phyloP scores from a whole-genome alignment of 2,888 invertebrate genomes.

The Drosophila infuscata region DNA sequence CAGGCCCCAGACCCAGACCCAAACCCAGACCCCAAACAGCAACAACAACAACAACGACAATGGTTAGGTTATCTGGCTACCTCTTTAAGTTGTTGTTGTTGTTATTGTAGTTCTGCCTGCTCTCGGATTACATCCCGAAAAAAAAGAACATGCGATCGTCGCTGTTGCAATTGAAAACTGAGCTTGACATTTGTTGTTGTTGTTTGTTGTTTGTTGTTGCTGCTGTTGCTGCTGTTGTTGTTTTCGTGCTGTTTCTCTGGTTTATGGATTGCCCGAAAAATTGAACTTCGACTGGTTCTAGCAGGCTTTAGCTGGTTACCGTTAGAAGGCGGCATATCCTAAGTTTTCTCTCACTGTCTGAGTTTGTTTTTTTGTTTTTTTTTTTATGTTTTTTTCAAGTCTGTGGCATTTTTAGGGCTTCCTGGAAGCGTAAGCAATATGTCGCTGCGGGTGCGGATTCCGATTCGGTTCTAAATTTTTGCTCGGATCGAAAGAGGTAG shows the following conservation, averaged over 20 bases:
- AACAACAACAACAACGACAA: constrained; percentile 26
- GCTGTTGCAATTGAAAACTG: constrained; percentile 75
- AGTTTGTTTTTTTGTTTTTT: constrained; percentile 1
- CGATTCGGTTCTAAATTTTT: constrained; percentile 28
- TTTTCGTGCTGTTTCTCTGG: constrained; percentile 53
- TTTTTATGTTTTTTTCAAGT: not conserved
- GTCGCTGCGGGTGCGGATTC: constrained; percentile 56
- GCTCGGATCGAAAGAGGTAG: constrained; percentile 7
- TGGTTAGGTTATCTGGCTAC: constrained; percentile 53
- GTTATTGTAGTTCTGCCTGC: constrained; percentile 41
- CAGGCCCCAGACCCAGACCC: constrained; percentile 31
- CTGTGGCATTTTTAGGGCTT: constrained; percentile 74
- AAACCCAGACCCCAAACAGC: constrained; percentile 29
- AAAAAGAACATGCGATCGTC: constrained; percentile 42
- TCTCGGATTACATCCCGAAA: constrained; percentile 71
- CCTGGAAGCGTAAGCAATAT: constrained; percentile 76
- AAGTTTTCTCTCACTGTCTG: constrained; percentile 49
- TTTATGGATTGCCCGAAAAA: constrained; percentile 68
- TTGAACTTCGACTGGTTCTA: constrained; percentile 54
- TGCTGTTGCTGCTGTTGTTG: constrained; percentile 41
- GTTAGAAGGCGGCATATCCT: constrained; percentile 62
- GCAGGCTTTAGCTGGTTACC: constrained; percentile 70
- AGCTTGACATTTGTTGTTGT: constrained; percentile 65
- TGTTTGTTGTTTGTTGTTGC: constrained; percentile 21
- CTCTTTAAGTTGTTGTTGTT: constrained; percentile 47